A percentile compares a stretch with the other conserved stretches of the same genome.
Conservation (phyloP, 1,140 invertebrate species). For the Limonius californicus region DNA sequence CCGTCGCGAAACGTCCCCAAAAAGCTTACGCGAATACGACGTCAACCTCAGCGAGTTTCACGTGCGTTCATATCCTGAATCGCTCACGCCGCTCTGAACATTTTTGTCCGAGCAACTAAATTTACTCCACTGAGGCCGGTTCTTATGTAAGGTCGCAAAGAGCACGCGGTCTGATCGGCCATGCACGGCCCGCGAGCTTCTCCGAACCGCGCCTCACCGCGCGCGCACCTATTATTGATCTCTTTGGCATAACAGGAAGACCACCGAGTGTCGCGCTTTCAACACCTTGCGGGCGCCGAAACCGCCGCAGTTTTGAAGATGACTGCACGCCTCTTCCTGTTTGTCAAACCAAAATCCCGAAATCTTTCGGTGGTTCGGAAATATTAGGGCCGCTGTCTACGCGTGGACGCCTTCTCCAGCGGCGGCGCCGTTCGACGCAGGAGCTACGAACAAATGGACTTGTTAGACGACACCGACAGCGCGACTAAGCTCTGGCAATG, state of each 20-base stretch:
- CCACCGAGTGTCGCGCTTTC: neutral
- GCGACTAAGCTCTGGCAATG: no score
- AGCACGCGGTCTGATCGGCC: conserved; percentile 27
- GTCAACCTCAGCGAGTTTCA: neutral
- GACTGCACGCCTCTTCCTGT: no score
- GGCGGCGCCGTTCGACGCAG: no score
- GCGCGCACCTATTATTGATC: conserved; percentile 33
- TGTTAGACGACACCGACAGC: no score
- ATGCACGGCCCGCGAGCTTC: conserved; percentile 16
- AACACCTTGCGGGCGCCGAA: neutral
- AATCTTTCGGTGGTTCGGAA: no score
- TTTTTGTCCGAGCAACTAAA: conserved; percentile 17
- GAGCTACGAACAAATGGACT: no score
- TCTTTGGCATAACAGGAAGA: neutral
- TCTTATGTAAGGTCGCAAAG: conserved; percentile 29
- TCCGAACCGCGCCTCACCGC: conserved; percentile 31
- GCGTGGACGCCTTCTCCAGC: no score
- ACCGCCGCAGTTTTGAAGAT: no score
- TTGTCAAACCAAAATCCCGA: no score
- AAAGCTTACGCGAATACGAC: neutral
- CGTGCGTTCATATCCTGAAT: neutral
- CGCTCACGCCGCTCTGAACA: neutral
- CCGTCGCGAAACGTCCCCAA: no score
- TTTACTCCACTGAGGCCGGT: conserved; percentile 15
- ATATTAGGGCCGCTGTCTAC: no score